A percentile compares a stretch with the other conserved stretches of the same genome.
Evolutionary conservation across 2,888 invertebrate species (phyloP).

Genomic region (Luperina testacea): DNA sequence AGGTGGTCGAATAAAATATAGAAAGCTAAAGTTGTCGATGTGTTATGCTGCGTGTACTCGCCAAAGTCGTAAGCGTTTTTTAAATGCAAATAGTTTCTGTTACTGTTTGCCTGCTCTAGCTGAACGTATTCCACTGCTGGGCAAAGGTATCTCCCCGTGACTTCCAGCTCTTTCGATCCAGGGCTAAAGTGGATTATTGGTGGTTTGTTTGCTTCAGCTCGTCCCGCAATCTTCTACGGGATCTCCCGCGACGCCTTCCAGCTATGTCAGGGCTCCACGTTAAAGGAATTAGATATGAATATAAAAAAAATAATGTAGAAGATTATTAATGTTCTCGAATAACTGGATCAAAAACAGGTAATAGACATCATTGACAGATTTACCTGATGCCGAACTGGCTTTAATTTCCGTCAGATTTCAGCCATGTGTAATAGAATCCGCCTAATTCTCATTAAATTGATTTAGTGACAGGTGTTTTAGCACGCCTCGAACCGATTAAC

Average conservation of each 20-base stretch:
- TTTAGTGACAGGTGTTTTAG: conserved; percentile 52
- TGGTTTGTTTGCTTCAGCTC: too few species aligned
- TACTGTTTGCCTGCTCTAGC: too few species aligned
- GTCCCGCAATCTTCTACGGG: too few species aligned
- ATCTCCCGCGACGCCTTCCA: too few species aligned
- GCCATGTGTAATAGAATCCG: conserved; percentile 11
- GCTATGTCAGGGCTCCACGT: too few species aligned
- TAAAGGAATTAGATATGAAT: background rate
- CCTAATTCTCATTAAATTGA: conserved; percentile 34
- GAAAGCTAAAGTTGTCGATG: conserved; percentile 15
- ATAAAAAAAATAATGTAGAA: background rate
- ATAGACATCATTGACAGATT: conserved; percentile 1
- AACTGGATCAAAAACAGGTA: background rate
- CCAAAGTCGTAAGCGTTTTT: background rate
- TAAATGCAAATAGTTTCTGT: background rate
- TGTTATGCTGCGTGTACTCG: background rate
- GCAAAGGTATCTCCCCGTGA: too few species aligned
- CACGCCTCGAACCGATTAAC: conserved; percentile 37
- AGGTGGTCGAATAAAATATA: conserved; percentile 12
- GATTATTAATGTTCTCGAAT: background rate
- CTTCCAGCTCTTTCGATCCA: too few species aligned
- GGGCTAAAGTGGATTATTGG: too few species aligned
- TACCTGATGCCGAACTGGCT: conserved; percentile 1
- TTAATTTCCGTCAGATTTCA: conserved; percentile 30
- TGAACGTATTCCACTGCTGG: too few species aligned